These are phyloP conservation scores for Cantharis flavilabris DNA, from an alignment of 2,888 invertebrate genomes.

Conservation along the genomic window DNA sequence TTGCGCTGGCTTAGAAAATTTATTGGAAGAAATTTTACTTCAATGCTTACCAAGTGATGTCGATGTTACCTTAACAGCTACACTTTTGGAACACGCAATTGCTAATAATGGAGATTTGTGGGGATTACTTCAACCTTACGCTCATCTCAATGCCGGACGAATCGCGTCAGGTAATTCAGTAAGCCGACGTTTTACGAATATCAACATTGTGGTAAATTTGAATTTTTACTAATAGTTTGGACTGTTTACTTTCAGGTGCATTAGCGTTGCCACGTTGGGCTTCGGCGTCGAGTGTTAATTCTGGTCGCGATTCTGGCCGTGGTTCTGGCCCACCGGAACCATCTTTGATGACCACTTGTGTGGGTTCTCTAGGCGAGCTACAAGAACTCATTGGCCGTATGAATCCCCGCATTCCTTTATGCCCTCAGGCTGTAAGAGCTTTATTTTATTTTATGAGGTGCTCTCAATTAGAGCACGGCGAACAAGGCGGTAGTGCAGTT, in stretches of 20 bases:
- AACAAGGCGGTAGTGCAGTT: slow-evolving; percentile 47
- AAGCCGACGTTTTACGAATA: not conserved
- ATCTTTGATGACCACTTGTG: slow-evolving; percentile 83
- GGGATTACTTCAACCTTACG: slow-evolving; percentile 89
- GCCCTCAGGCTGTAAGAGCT: slow-evolving; percentile 74
- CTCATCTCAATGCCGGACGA: slow-evolving; percentile 86
- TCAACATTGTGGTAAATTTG: not conserved
- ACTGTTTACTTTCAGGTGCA: slow-evolving; percentile 62
- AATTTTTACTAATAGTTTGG: not conserved
- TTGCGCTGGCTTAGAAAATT: slow-evolving; percentile 86
- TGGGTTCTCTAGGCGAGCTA: slow-evolving; percentile 80
- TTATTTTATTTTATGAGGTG: slow-evolving; percentile 92
- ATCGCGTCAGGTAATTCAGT: slow-evolving; percentile 73
- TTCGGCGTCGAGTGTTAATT: slow-evolving; percentile 57
- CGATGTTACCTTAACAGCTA: slow-evolving; percentile 72
- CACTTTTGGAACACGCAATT: slow-evolving; percentile 80
- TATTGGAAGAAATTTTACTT: slow-evolving; percentile 82
- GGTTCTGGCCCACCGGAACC: slow-evolving; percentile 63
- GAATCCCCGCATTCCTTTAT: slow-evolving; percentile 59
- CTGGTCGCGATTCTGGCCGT: slow-evolving; percentile 55
- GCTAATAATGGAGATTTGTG: slow-evolving; percentile 87
- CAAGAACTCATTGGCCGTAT: slow-evolving; percentile 72
- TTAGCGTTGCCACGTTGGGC: slow-evolving; percentile 82
- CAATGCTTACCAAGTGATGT: slow-evolving; percentile 68
- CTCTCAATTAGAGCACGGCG: slow-evolving; percentile 68